Evolutionary conservation across 2,797 vertebrate genomes (phyloP).

Genomic region (Hydrolagus colliei): DNA sequence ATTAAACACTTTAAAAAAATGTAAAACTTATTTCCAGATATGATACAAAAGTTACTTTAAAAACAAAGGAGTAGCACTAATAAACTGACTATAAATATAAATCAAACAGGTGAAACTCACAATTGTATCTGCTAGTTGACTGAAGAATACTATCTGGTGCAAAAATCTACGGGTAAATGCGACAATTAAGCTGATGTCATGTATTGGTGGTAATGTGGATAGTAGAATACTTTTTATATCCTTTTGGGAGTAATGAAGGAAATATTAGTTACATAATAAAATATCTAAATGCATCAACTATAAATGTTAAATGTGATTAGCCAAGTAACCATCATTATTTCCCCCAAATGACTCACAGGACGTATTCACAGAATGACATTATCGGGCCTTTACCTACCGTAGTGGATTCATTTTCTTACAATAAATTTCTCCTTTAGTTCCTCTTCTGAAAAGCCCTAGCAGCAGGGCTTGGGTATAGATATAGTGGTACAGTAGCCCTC

Average conservation of each 20-base stretch:
- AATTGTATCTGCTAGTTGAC: conserved; percentile 21
- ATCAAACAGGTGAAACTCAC: conserved; percentile 30
- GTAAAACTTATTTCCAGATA: neutral
- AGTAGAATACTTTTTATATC: conserved; percentile 19
- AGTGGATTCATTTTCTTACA: neutral
- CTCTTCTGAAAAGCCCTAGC: neutral
- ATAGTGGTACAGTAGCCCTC: neutral
- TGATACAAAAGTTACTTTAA: neutral
- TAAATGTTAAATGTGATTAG: neutral
- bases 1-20: neutral
- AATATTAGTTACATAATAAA: conserved; percentile 14
- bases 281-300: neutral
- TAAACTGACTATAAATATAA: conserved; percentile 3
- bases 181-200: conserved; percentile 14
- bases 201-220: conserved; percentile 11
- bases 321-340: neutral
- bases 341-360: conserved; percentile 14
- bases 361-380: neutral
- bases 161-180: conserved; percentile 11
- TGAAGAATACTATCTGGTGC: conserved; percentile 29
- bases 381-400: neutral
- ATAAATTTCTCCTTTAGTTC: neutral
- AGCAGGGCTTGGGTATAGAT: neutral
- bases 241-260: conserved; percentile 30
- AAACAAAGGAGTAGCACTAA: neutral